These are phyloP conservation scores for Urophycis tenuis DNA, from an alignment of 2,797 vertebrate species.

Conservation along the genomic window DNA sequence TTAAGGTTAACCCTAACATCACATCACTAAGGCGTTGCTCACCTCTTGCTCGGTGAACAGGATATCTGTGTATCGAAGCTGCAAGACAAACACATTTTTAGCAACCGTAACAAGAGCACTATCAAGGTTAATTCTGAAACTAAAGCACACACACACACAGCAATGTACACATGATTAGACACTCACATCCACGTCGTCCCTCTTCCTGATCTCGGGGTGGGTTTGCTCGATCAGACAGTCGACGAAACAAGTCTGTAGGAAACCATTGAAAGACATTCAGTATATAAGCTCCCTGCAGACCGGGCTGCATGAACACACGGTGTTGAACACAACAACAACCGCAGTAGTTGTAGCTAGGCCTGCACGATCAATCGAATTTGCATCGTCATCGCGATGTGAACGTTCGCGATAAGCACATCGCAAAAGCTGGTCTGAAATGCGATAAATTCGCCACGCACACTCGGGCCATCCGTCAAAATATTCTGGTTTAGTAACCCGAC, in stretches of 20 bases:
- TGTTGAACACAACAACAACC: not conserved
- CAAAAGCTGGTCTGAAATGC: no score
- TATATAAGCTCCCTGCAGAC: not conserved
- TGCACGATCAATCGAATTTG: no score
- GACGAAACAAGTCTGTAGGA: slow-evolving; percentile 89
- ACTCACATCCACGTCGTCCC: slow-evolving; percentile 92
- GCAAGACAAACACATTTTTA: slow-evolving; percentile 23
- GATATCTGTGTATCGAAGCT: slow-evolving; percentile 98
- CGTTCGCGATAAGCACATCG: no score
- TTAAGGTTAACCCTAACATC: no score
- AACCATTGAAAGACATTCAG: slow-evolving; percentile 36
- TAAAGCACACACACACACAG: not conserved
- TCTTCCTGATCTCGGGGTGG: slow-evolving; percentile 94
- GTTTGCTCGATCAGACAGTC: slow-evolving; percentile 98
- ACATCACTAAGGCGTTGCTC: slow-evolving; percentile 28
- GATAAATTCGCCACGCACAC: no score
- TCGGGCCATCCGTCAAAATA: no score
- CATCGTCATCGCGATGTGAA: no score
- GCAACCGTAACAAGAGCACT: not conserved
- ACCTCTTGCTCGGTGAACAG: slow-evolving; percentile 99
- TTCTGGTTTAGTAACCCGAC: no score
- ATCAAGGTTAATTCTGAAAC: not conserved
- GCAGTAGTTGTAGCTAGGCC: no score
- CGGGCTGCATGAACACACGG: not conserved
- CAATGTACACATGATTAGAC: not conserved